A percentile compares a stretch with the other conserved stretches of the same genome.
Conservation (phyloP, 2,888 invertebrate species). For the Syrista parreyssii region DNA sequence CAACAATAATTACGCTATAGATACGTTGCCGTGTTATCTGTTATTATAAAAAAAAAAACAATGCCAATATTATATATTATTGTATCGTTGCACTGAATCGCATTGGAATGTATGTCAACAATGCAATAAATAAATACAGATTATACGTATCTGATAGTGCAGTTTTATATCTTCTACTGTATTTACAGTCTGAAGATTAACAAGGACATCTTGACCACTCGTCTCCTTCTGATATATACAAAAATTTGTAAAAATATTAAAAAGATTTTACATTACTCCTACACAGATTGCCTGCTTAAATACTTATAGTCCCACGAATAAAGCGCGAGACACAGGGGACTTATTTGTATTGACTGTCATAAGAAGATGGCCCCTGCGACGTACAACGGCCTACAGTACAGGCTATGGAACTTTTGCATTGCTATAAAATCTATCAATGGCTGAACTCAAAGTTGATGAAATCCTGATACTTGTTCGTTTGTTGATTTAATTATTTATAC, state of each 20-base stretch:
- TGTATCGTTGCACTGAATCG: neutral
- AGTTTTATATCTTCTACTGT: neutral
- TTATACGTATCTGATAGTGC: neutral
- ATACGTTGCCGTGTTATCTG: neutral
- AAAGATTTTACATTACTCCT: neutral
- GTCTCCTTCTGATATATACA: neutral
- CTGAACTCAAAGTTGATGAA: neutral
- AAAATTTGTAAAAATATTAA: neutral
- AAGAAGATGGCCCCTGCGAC: neutral
- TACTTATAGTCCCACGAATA: neutral
- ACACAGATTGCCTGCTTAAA: neutral
- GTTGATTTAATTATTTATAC: neutral
- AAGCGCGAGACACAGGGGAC: neutral
- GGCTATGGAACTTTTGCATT: neutral
- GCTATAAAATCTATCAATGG: neutral
- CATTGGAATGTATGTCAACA: neutral
- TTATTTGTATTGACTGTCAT: neutral
- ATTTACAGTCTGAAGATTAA: neutral
- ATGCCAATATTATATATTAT: neutral
- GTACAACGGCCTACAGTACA: neutral
- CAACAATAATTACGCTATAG: neutral
- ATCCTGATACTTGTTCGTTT: neutral
- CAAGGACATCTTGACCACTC: neutral
- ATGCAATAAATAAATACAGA: neutral
- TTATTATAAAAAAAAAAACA: neutral